Evolutionary conservation across 64 coral and sea anemone species (phyloP).

Genomic region (Pocillopora verrucosa): DNA sequence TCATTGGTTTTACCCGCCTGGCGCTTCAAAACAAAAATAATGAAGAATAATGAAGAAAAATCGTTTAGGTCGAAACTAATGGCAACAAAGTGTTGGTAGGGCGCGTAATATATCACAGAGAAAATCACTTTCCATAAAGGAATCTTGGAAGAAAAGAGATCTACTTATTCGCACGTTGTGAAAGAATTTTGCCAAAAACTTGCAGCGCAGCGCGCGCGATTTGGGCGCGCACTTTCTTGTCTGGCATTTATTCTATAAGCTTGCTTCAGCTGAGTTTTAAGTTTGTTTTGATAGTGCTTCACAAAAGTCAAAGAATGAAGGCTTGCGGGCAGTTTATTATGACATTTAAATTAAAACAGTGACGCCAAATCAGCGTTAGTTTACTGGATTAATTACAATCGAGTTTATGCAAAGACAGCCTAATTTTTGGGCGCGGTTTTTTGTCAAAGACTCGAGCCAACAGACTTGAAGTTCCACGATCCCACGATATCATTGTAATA

Average conservation of each 20-base stretch:
- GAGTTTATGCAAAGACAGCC: neutral
- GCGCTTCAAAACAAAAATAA: neutral
- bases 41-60: neutral
- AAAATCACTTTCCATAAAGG: neutral
- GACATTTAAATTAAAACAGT: neutral
- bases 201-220: neutral
- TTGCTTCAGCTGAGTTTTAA: conserved; percentile 42
- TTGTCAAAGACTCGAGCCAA: neutral
- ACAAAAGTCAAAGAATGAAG: conserved; percentile 9
- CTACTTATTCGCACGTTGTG: neutral
- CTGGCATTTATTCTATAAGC: neutral
- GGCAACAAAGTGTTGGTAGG: conserved; percentile 6
- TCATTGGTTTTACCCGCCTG: neutral
- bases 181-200: neutral
- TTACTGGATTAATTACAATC: neutral
- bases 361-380: conserved; percentile 2
- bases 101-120: neutral
- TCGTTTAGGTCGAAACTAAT: conserved; percentile 22
- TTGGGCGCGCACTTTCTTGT: neutral
- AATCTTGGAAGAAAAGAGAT: neutral
- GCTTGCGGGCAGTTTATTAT: conserved; percentile 24
- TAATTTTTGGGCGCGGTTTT: neutral
- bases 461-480: neutral
- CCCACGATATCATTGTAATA: neutral
- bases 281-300: conserved; percentile 30